Percentiles rank a stretch among this genome's conserved stretches.
These are phyloP conservation scores for Mirza zaza DNA, from an alignment of 2,113 vertebrate species.

Conservation along the genomic window DNA sequence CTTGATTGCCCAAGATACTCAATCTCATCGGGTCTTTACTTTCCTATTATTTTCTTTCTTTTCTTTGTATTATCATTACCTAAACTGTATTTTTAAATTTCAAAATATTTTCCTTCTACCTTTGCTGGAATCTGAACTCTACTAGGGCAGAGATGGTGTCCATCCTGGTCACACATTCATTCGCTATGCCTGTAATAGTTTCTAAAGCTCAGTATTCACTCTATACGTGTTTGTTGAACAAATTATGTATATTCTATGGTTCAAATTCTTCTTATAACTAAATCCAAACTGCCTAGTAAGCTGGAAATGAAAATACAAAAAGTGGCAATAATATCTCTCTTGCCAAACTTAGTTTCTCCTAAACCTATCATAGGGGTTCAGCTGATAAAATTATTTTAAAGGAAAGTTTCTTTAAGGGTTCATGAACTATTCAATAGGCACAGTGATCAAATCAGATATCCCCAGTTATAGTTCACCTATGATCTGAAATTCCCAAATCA, in stretches of 20 bases:
- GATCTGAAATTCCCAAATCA: slow-evolving; percentile 48
- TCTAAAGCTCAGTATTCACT: background rate
- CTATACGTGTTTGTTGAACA: background rate
- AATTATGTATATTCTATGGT: background rate
- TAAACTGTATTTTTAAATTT: background rate
- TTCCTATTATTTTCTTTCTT: background rate
- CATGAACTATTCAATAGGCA: background rate
- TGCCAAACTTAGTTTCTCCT: background rate
- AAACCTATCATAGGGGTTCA: background rate
- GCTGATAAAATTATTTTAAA: slow-evolving; percentile 13
- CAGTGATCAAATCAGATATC: background rate
- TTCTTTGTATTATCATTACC: background rate
- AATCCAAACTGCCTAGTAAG: background rate
- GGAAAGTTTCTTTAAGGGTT: background rate
- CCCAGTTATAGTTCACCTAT: background rate
- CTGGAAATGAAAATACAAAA: background rate
- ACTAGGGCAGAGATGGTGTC: background rate
- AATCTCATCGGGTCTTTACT: background rate
- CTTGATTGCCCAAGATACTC: background rate
- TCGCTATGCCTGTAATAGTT: background rate
- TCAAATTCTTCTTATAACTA: background rate
- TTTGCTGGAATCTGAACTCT: background rate
- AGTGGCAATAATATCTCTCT: background rate
- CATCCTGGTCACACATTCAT: background rate
- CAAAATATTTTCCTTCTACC: background rate